Conservation (phyloP, 2,797 vertebrate genomes). For the Tinamus major region DNA sequence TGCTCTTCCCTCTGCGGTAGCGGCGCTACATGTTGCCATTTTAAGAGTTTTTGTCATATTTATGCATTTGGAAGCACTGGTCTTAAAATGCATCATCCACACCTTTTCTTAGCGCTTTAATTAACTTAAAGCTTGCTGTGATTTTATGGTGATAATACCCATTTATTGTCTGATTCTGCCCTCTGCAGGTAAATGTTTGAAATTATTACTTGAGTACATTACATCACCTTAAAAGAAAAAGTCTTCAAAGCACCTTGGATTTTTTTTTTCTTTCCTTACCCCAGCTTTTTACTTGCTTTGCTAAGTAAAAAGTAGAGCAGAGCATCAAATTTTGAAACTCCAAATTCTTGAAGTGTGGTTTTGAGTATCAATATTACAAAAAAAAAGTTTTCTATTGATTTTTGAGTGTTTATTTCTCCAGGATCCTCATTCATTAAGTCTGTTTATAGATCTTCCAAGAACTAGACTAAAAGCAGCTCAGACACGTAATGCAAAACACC, state of each 20-base stretch:
- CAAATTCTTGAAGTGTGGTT: not conserved
- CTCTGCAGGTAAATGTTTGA: not conserved
- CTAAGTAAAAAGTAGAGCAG: not conserved
- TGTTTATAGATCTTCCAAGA: not conserved
- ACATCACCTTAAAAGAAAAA: not conserved
- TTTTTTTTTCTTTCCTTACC: not conserved
- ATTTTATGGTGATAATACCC: accelerated
- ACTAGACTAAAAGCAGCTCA: not conserved
- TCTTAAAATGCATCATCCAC: not conserved
- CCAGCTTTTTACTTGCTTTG: not conserved
- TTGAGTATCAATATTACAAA: not conserved
- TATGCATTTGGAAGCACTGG: not conserved
- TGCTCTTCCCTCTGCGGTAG: not conserved
- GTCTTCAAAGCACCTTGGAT: not conserved
- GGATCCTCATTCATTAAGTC: not conserved
- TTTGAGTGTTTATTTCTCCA: not conserved
- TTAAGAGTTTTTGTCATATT: not conserved
- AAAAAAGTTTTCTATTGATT: not conserved
- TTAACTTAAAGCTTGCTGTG: not conserved
- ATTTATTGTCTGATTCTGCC: conserved; percentile 12
- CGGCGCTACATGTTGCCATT: not conserved
- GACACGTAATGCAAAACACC: not conserved
- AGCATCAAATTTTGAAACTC: not conserved
- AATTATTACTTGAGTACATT: not conserved
- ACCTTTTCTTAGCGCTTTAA: not conserved